Base-by-base conservation (phyloP, 2,113 vertebrate species). In the Siniperca chuatsi region DNA sequence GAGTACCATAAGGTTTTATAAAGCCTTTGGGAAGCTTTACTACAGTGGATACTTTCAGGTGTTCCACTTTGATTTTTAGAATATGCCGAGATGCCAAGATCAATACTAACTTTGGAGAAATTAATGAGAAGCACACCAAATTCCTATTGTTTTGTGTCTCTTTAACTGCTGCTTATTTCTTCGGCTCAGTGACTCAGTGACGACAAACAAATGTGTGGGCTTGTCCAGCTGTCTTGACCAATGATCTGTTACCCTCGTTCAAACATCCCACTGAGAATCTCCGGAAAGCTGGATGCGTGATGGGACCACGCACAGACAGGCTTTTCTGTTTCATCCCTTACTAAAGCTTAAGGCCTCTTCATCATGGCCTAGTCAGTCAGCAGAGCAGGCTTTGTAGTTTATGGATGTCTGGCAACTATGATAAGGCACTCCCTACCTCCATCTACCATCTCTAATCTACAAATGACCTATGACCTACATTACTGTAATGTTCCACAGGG, bases 211-310 rank as follows among this genome's bases (percentile, higher is more conserved):
- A 33, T 40, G 12, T 62, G 73, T 87, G 75, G 82, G 81, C 75
- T 77, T 65, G 77, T 87, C 72, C 73, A 84, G 65, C 77, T 83
- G 76, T 82, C 82, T 60, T 52, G 62, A 90, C 75, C 77, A 70
- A 73, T 73, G 69, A 87, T 77, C 21, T 74, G 75, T 76, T 65
- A 68, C n/a, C 66, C 71, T 80, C 71, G 77, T 58, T 73, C 15
- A 61, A 50, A 61, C 48, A 1, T 87, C 92, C 79, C 74, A 76
- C 70, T 68, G 69, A 69, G 85, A 87, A 66, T 65, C 40, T 76
- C 69, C 20, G 0, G 67, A 55, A 85, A 84, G 70, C 75, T 44
- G 68, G 71, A 52, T 52, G 73, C 23, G 18, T 74, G 73, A 84
- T 25, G 70, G 65, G 37, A 73, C 60, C 9, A 66, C 1, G 6